Conservation (phyloP, 2,113 vertebrate species). For the Rhinolophus sinicus region DNA sequence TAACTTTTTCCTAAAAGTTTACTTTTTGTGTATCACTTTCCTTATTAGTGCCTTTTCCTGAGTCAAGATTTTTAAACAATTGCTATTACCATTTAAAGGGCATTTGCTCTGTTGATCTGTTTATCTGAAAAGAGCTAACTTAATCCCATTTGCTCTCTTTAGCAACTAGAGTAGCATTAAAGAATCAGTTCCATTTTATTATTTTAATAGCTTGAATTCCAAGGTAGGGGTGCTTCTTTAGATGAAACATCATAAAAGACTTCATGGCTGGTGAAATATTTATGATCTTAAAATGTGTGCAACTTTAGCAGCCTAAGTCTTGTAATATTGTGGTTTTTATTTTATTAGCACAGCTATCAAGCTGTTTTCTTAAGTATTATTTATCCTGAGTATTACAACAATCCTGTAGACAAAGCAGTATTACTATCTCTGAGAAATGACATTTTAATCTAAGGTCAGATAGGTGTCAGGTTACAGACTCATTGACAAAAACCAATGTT, state of each 20-base stretch:
- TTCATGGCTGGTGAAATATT: constrained; percentile 32
- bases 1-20: constrained; percentile 7
- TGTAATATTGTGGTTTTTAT: neutral
- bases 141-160: constrained; percentile 68
- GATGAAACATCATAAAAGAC: constrained; percentile 33
- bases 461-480: constrained; percentile 40
- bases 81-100: constrained; percentile 38
- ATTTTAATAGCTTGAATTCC: constrained; percentile 58
- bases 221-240: constrained; percentile 10
- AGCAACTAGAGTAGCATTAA: constrained; percentile 51
- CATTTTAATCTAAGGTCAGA: constrained; percentile 43
- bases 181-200: constrained; percentile 53
- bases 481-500: constrained; percentile 31
- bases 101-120: constrained; percentile 64
- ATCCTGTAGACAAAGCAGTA: neutral
- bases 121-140: constrained; percentile 65
- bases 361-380: neutral
- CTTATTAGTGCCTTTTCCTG: neutral
- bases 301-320: neutral
- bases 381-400: neutral
- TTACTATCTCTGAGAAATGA: constrained; percentile 49
- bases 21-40: constrained; percentile 7
- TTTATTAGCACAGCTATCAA: constrained; percentile 37
- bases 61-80: constrained; percentile 53
- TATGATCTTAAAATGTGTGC: constrained; percentile 40